These are phyloP conservation scores for Propithecus deckenii DNA, from an alignment of 2,797 vertebrate genomes.

Conservation along the genomic window DNA sequence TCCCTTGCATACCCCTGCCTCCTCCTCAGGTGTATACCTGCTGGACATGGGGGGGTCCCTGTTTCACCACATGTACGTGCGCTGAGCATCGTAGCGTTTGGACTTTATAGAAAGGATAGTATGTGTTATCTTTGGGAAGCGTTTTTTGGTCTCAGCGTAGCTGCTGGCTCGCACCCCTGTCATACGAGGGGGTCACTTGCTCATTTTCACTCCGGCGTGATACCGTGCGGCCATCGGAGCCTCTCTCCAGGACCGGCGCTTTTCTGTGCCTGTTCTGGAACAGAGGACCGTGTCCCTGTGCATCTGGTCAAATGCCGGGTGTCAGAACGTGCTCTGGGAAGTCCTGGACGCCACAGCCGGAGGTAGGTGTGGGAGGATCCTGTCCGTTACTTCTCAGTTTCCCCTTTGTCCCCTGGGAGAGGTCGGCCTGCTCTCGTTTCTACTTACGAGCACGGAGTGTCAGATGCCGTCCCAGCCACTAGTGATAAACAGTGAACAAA, in stretches of 20 bases:
- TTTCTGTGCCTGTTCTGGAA: background rate
- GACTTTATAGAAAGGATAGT: background rate
- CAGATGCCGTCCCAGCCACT: background rate
- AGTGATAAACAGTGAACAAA: rapidly evolving
- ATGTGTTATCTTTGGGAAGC: background rate
- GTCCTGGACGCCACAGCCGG: background rate
- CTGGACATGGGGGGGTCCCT: rapidly evolving
- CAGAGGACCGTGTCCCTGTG: background rate
- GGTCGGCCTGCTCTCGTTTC: background rate
- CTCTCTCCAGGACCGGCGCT: background rate
- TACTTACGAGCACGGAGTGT: background rate
- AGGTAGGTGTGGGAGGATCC: background rate
- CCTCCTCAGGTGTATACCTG: background rate
- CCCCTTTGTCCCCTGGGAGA: background rate
- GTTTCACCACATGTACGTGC: rapidly evolving
- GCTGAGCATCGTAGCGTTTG: background rate
- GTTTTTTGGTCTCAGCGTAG: background rate
- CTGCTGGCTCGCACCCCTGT: background rate
- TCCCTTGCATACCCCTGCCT: rapidly evolving
- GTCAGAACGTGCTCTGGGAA: background rate
- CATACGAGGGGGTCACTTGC: rapidly evolving
- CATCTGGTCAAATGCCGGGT: background rate
- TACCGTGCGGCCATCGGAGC: rapidly evolving
- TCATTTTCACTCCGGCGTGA: rapidly evolving
- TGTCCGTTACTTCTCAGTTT: background rate